These are phyloP conservation scores for Drosophila equinoxialis DNA, from an alignment of 1,140 invertebrate species.

Conservation along the genomic window DNA sequence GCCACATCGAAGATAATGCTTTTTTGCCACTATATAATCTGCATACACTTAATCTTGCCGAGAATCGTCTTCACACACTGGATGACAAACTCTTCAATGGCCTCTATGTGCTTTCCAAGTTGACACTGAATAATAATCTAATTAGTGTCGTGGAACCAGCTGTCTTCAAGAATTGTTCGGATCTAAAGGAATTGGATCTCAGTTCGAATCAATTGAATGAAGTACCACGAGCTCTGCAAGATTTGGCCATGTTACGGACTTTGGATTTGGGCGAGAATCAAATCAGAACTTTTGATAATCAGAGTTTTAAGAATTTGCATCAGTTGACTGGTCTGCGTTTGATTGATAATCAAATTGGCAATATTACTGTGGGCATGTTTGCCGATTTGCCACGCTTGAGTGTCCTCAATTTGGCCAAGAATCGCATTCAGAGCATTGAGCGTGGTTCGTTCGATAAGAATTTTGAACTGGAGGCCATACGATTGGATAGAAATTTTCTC, in stretches of 20 bases:
- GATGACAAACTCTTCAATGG: slow-evolving; percentile 93
- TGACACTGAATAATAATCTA: slow-evolving; percentile 93
- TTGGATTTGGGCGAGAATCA: slow-evolving; percentile 94
- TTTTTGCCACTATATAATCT: slow-evolving; percentile 94
- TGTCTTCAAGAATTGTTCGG: slow-evolving; percentile 95
- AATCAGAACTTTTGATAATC: slow-evolving; percentile 90
- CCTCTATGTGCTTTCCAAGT: slow-evolving; percentile 91
- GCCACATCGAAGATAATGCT: slow-evolving; percentile 92
- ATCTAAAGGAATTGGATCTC: slow-evolving; percentile 94
- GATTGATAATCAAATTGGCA: slow-evolving; percentile 94
- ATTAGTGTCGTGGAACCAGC: slow-evolving; percentile 91
- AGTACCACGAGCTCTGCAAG: slow-evolving; percentile 92
- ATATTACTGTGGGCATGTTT: slow-evolving; percentile 92
- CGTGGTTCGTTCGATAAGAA: slow-evolving; percentile 92
- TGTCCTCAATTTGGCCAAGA: slow-evolving; percentile 93
- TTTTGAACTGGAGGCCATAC: slow-evolving; percentile 90
- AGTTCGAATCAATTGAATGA: slow-evolving; percentile 92
- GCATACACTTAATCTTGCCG: slow-evolving; percentile 92
- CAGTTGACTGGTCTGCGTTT: slow-evolving; percentile 92
- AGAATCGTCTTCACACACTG: slow-evolving; percentile 92
- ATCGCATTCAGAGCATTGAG: slow-evolving; percentile 93
- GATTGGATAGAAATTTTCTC: slow-evolving; percentile 93
- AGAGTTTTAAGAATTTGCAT: slow-evolving; percentile 91
- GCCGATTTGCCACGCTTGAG: slow-evolving; percentile 92
- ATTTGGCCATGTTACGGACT: slow-evolving; percentile 92